phyloP scores from a whole-genome alignment of 2,113 vertebrate species.

The Heterocephalus glaber region DNA sequence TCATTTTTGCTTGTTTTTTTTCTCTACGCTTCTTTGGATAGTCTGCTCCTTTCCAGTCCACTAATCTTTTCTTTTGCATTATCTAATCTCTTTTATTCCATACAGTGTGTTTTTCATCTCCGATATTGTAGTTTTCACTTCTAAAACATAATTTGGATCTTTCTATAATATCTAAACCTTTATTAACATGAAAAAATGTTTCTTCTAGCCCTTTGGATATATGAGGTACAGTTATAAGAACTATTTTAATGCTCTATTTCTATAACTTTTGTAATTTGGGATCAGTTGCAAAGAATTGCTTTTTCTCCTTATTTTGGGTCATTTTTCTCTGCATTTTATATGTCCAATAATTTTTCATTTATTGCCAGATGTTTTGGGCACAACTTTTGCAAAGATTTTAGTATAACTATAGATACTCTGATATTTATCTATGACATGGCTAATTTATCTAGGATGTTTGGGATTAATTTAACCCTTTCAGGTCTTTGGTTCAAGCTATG shows the following conservation, averaged over 20 bases:
- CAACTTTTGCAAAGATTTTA: neutral
- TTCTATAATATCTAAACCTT: neutral
- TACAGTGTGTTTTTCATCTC: neutral
- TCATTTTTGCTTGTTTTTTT: neutral
- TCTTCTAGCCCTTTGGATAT: neutral
- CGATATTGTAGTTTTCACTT: neutral
- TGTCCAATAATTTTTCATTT: neutral
- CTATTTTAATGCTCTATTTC: conserved; percentile 13
- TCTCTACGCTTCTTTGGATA: neutral
- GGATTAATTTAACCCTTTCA: neutral
- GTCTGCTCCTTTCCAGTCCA: neutral
- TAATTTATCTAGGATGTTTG: neutral
- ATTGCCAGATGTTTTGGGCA: neutral
- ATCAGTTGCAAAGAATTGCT: neutral
- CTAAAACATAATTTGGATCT: neutral
- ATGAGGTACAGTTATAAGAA: neutral
- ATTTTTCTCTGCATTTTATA: neutral
- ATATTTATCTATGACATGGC: neutral
- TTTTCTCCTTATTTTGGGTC: neutral
- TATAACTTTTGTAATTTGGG: neutral
- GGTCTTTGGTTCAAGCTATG: neutral
- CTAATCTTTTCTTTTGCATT: neutral
- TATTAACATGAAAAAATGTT: neutral
- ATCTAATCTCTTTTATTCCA: neutral
- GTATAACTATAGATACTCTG: neutral